Conservation (phyloP, 2,113 vertebrate genomes). For the Odocoileus hemionus region DNA sequence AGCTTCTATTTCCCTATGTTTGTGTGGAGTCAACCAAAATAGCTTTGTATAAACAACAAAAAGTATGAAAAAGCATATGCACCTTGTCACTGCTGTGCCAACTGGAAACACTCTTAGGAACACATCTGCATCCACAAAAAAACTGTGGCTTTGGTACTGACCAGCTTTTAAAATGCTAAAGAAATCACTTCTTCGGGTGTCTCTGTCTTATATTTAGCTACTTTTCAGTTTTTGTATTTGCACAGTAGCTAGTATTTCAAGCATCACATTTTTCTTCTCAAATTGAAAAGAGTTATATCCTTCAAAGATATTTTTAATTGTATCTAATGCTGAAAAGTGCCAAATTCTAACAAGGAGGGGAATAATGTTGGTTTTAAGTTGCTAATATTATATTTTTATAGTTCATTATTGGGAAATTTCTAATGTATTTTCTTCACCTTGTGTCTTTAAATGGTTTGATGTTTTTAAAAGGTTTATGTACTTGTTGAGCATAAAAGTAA, state of each 20-base stretch:
- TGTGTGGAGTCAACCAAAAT: slow-evolving; percentile 44
- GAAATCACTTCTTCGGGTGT: background rate
- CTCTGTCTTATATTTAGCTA: background rate
- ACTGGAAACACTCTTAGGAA: background rate
- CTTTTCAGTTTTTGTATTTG: slow-evolving; percentile 7
- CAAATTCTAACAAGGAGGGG: slow-evolving; percentile 65
- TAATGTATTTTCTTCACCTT: slow-evolving; percentile 60
- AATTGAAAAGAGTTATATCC: slow-evolving; percentile 8
- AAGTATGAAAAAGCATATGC: background rate
- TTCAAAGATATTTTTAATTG: background rate
- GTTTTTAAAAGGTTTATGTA: slow-evolving; percentile 2
- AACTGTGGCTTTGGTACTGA: background rate
- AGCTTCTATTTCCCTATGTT: slow-evolving; percentile 18
- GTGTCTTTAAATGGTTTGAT: slow-evolving; percentile 51
- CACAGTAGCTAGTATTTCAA: slow-evolving; percentile 40
- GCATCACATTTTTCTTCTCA: background rate
- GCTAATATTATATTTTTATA: slow-evolving; percentile 65
- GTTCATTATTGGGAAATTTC: slow-evolving; percentile 65
- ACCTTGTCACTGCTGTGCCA: background rate
- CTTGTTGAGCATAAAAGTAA: background rate
- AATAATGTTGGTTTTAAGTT: slow-evolving; percentile 68
- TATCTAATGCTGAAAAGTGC: slow-evolving; percentile 47
- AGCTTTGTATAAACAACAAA: slow-evolving; percentile 7
- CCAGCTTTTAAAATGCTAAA: background rate
- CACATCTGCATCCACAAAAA: background rate